Evolutionary conservation across 2,113 vertebrate species (phyloP), one percentile per base, ranked within the genome.

Genomic region (Trochalopteron elliotii): DNA sequence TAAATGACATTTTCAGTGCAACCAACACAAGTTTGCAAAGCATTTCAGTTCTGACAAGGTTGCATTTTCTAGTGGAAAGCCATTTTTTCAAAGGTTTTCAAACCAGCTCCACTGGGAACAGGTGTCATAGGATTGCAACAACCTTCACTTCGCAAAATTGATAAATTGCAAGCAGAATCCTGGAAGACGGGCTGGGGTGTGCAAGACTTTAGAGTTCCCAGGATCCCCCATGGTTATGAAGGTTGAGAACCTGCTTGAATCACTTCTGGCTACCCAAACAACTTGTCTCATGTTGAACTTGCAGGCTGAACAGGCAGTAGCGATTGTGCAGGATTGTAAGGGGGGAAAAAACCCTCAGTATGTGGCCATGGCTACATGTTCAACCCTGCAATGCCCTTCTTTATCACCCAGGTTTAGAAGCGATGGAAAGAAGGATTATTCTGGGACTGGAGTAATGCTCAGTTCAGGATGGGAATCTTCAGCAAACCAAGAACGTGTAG

Each of bases 1-100:
- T 7, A 96, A 95, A 75, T 93, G 28, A 94, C 94, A 96, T 95
- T 96, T 97, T 89, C 83, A 89, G 74, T 52, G 69, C 87, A 94
- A 94, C 35, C 3, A 8, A 75, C 80, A 89, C 44, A 72, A 82
- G 80, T 91, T 91, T 82, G 65, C 77, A 84, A 78, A 84, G 89
- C 7, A 8, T 45, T 94, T 79, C 2, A 0, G 31, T 94, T 93
- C 65, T 94, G 87, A 96, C 87, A 91, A 72, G 31, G 74, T 84
- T 90, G 87, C 72, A 68, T 96, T 91, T 97, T 96, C 94, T 69
- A 82, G 37, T 28, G 70, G 65, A 96, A 94, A 94, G 70, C 69
- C 80, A 76, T 89, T 94, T 90, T 61, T 64, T 68, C 57, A 10
- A 72, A 87, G 60, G 69, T 79, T 91, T 96, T 96, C 77, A 90